Evolutionary conservation across 2,113 vertebrate genomes (phyloP), one percentile per base, ranked within the genome.

Genomic region (Erythrocercus mccallii): DNA sequence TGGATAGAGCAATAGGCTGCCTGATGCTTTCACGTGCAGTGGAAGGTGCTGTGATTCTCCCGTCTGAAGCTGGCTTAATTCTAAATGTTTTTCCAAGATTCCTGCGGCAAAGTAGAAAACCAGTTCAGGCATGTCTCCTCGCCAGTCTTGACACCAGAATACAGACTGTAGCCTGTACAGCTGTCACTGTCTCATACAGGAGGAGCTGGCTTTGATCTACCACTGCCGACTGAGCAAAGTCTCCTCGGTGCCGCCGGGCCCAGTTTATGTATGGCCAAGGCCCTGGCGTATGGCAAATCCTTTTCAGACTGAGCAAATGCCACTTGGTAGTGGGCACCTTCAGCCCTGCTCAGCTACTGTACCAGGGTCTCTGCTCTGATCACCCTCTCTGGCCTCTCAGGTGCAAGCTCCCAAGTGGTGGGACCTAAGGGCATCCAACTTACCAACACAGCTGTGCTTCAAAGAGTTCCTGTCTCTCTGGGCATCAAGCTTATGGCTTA

Each of bases 21-120:
- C 83, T 90, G 50, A 44, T 69, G 82, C 45, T 68, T 45, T 61
- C 68, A 86, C 4, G 3, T 47, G 64, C 50, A 81, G 65, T 25
- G 72, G 69, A 79, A 91, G 33, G 78, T 70, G 38, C 53, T 68
- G 35, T 47, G 64, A 86, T 79, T 64, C 72, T 88, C 40, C n/a
- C 44, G 15, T 50, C 15, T 65, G 71, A 70, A 76, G n/a, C 30
- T 94, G 33, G 27, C 45, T 86, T 83, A 76, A 81, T 25, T 24
- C 24, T 86, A 42, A 72, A 57, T 23, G 31, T n/a, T 86, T 77
- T 85, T 64, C 64, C 56, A 71, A 73, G 40, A 78, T 21, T 92
- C 81, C 35, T 51, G 14, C 24, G 74, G 35, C 0, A 0, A 85
- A 57, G 35, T 3, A 70, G 66, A 81, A 81, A 93, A 73, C 5